These are phyloP conservation scores for Isurus oxyrinchus DNA, from an alignment of 2,113 vertebrate genomes.

Conservation along the genomic window DNA sequence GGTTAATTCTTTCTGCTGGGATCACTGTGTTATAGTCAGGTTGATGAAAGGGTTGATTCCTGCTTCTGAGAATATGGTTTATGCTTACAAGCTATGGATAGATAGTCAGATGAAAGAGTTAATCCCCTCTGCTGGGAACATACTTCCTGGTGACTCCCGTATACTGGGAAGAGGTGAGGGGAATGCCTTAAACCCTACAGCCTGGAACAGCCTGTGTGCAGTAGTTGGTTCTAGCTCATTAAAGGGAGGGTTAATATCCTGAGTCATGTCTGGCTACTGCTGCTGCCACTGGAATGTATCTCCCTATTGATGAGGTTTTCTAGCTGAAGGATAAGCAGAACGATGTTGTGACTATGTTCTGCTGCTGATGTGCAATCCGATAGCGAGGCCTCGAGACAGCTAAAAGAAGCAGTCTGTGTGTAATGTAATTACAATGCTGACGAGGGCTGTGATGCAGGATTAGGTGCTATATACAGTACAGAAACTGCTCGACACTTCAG, in stretches of 20 bases:
- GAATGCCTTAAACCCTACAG: neutral
- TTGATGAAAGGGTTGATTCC: neutral
- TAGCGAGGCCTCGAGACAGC: slow-evolving; percentile 34
- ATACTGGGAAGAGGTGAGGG: neutral
- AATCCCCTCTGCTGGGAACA: neutral
- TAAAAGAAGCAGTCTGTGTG: slow-evolving; percentile 36
- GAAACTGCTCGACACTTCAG: slow-evolving; percentile 32
- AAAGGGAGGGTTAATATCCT: slow-evolving; percentile 3
- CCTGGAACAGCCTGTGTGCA: neutral
- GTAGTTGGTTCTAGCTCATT: slow-evolving; percentile 27
- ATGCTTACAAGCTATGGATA: neutral
- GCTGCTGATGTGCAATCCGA: slow-evolving; percentile 33
- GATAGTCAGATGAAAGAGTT: neutral
- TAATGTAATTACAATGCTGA: slow-evolving; percentile 37
- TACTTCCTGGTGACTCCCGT: neutral
- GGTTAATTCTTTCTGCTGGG: neutral
- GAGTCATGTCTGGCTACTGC: slow-evolving; percentile 26
- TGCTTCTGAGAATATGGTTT: neutral
- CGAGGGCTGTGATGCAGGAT: slow-evolving; percentile 36
- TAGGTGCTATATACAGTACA: slow-evolving; percentile 36
- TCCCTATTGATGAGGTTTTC: slow-evolving; percentile 25
- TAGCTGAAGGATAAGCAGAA: slow-evolving; percentile 23
- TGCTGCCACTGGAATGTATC: neutral
- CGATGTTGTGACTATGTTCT: slow-evolving; percentile 33
- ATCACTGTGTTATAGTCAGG: neutral